phyloP scores from a whole-genome alignment of 2,888 invertebrate genomes.

The Cataglyphis altisquamis region DNA sequence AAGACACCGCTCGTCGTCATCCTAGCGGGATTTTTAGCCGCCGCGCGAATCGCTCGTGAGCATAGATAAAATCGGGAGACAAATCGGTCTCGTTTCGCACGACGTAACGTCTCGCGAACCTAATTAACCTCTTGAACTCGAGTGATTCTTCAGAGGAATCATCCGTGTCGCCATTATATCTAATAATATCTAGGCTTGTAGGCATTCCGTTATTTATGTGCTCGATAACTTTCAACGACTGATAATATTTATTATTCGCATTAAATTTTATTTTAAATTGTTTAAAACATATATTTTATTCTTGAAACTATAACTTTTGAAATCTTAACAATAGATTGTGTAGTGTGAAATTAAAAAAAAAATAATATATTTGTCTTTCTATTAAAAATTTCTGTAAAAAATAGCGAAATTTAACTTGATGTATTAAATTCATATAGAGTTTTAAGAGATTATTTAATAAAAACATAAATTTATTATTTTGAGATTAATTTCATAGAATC shows the following conservation, averaged over 20 bases:
- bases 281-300: not conserved
- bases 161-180: not conserved
- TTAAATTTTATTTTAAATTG: not conserved
- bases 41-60: slow-evolving; percentile 13
- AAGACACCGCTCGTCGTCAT: slow-evolving; percentile 34
- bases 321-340: not conserved
- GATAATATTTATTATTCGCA: not conserved
- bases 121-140: slow-evolving; percentile 15
- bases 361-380: not conserved
- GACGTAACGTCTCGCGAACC: slow-evolving; percentile 16
- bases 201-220: not conserved
- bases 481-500: not conserved
- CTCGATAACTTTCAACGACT: not conserved
- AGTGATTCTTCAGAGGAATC: not conserved
- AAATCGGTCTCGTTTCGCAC: slow-evolving; percentile 23
- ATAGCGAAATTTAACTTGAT: not conserved
- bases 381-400: not conserved
- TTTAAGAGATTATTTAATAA: not conserved
- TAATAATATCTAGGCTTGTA: not conserved
- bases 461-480: not conserved
- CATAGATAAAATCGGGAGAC: slow-evolving; percentile 9
- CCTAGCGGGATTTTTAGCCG: slow-evolving; percentile 23
- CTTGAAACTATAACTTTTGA: not conserved
- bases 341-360: not conserved
- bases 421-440: not conserved